phyloP scores from a whole-genome alignment of 2,888 invertebrate species.

The Eupithecia dodoneata region DNA sequence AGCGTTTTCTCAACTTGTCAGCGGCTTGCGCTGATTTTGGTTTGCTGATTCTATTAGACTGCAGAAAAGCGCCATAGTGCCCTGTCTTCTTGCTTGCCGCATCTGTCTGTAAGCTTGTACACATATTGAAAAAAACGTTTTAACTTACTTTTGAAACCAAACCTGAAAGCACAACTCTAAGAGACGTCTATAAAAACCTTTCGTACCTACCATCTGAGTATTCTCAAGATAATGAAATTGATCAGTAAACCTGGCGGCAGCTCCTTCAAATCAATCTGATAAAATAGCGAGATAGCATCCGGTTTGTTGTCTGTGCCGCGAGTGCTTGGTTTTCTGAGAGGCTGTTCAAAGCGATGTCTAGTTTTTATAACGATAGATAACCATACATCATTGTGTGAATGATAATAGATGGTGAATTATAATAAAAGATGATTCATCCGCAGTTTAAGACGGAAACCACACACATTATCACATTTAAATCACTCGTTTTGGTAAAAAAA shows the following conservation, averaged over 20 bases:
- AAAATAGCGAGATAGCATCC: constrained; percentile 25
- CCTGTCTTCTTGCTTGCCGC: no score
- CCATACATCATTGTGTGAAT: no score
- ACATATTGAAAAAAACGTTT: not conserved
- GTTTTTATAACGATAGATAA: not conserved
- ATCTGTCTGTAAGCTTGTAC: not conserved
- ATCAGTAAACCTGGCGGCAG: constrained; percentile 20
- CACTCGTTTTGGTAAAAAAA: no score
- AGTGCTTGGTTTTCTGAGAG: constrained; percentile 14
- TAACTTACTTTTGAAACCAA: not conserved
- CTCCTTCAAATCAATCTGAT: constrained; percentile 26
- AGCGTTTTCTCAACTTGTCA: not conserved
- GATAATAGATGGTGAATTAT: no score
- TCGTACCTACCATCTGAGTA: constrained; percentile 3
- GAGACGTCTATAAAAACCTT: not conserved
- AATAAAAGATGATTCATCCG: no score
- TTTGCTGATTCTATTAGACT: not conserved
- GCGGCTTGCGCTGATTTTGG: not conserved
- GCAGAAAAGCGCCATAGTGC: not conserved
- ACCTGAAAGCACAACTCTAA: not conserved
- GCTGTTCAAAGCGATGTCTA: not conserved
- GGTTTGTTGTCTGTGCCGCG: constrained; percentile 13
- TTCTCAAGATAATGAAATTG: constrained; percentile 23
- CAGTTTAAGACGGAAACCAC: no score
- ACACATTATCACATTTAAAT: no score